Base-by-base conservation (phyloP, 2,888 invertebrate species). In the Cremastobaeus sp. region DNA sequence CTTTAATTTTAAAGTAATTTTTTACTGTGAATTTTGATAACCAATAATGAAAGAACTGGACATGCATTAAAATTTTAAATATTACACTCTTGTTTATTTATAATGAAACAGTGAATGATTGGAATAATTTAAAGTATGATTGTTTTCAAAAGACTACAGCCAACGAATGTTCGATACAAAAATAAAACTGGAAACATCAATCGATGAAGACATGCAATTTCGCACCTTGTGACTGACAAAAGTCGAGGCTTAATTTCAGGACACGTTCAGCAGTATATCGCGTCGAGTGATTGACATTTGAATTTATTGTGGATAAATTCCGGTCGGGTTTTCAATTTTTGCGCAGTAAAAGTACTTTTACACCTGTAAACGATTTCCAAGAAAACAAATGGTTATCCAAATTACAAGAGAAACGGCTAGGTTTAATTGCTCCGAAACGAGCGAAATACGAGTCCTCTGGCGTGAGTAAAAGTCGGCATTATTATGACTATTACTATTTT, bases 391-490 rank as follows among this genome's bases (percentile, higher is more conserved):
- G 32, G 39, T 39, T 11, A 48, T 39, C 35, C 15, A 9, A 41
- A 34, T 32, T 32, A 20, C 32, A 15, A 4, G 12, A 25, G 3
- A 0, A 48, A 25, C 34, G 35, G 25, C 12, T 17, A 20, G 15
- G 14, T 35, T 43, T 43, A 64, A 64, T 64, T 64, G 35, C 54
- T 45, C 35, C 8, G 45, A 35, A 52, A 54, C 15, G 28, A 52
- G 45, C 12, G 52, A 54, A 45, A n/a, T n/a, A 32, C 11, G 45
- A n/a, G 8, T 17, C 15, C 34, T 57, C 11, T 11, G 18, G 17
- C 11, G 39, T 15, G 37, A 37, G 54, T 54, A 64, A 64, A 64
- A 64, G 64, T 54, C 28, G 32, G n/a, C 32, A 14, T 55, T 41
- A 41, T 1, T 8, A 11, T 15, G 14, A 2, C 15, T 25, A 11